Base-by-base conservation (phyloP, 2,888 invertebrate genomes). In the Acleris literana region DNA sequence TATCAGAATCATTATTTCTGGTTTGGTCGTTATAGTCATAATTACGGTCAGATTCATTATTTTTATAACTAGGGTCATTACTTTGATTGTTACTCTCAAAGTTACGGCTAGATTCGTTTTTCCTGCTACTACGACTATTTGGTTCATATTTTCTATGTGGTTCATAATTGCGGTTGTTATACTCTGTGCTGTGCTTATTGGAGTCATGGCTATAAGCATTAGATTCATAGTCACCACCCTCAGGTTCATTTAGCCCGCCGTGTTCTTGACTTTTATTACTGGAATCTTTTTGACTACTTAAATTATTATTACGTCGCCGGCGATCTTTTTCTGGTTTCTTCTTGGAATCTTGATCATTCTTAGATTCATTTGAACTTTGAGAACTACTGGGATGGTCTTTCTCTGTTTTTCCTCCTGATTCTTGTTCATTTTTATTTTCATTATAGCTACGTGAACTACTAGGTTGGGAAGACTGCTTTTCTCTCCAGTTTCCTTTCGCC, bases 401-500 rank as follows among this genome's bases (percentile, higher is more conserved):
- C 17, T 65, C 60, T 56, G 55, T 86, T 83, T 71, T 92, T 90
- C 22, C 77, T 79, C 63, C 85, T 77, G 59, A 86, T 84, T 62
- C 74, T 68, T 76, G 71, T 64, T 62, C 76, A 70, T 72, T 79
- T 60, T 71, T 76, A 53, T 73, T 64, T 68, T 85, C 75, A 62
- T 64, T 72, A 70, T 69, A 69, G 62, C 71, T 55, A 63, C 64
- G 71, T 25, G 63, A 57, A 54, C 63, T 67, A 55, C 56, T 63
- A 18, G 62, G 60, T 53, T 63, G 57, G 22, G 54, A 46, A 44
- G 63, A 63, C 48, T 43, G 33, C 17, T 65, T 65, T 51, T 51
- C 65, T 25, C 65, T 55, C 65, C 65, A 65, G 46, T 56, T 65
- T 29, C 16, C 68, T 33, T 55, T 58, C 44, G 17, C 20, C 17